A percentile compares a stretch with the other conserved stretches of the same genome.
These are phyloP conservation scores for Anser cygnoides DNA, from an alignment of 2,113 vertebrate genomes.

Conservation along the genomic window DNA sequence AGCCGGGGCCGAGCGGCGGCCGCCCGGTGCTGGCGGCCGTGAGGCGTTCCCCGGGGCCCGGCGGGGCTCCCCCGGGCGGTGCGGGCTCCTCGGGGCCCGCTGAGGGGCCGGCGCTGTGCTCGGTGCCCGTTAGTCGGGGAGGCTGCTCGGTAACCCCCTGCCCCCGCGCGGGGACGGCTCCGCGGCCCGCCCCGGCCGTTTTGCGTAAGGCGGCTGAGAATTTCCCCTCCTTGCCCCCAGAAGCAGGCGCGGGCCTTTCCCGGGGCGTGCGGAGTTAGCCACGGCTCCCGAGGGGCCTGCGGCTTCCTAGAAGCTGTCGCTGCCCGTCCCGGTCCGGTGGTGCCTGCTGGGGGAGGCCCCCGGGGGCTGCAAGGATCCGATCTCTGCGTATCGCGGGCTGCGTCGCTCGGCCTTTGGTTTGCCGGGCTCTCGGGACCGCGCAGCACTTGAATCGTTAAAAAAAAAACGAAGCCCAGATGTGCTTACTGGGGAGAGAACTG, in stretches of 20 bases:
- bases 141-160: too few species aligned
- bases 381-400: neutral
- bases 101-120: neutral
- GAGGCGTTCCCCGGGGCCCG: too few species aligned
- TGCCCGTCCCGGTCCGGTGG: neutral
- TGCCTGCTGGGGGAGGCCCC: neutral
- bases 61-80: neutral
- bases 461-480: neutral
- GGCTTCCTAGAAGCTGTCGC: neutral
- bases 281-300: neutral
- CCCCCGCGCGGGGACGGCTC: too few species aligned
- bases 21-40: too few species aligned
- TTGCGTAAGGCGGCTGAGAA: neutral
- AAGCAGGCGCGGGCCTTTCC: neutral
- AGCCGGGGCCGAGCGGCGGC: neutral
- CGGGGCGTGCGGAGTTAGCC: too few species aligned
- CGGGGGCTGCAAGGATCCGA: neutral
- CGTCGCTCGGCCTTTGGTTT: neutral
- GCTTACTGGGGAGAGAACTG: neutral
- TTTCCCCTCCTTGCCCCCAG: fast-evolving
- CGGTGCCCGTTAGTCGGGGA: too few species aligned
- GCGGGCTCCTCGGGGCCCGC: neutral
- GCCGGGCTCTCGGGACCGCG: neutral
- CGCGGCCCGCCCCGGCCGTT: neutral
- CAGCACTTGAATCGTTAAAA: neutral